phyloP scores from a whole-genome alignment of 2,888 invertebrate species.

The Ecdyonurus torrentis region DNA sequence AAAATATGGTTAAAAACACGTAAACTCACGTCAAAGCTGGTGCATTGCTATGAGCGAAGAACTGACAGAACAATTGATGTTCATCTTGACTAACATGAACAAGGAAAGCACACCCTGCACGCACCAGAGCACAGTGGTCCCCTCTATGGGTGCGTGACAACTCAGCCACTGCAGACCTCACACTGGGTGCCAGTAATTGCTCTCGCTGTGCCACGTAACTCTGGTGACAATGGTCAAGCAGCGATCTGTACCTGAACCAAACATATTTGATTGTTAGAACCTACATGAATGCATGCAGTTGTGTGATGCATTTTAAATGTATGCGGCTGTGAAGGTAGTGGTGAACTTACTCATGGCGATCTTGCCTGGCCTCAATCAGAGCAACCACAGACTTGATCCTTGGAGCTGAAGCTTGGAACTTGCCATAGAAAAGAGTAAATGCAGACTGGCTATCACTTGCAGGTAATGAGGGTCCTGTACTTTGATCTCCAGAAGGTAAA shows the following conservation, averaged over 20 bases:
- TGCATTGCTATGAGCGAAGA: constrained; percentile 47
- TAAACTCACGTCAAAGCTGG: constrained; percentile 41
- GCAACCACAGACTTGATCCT: constrained; percentile 66
- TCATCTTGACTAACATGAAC: constrained; percentile 93
- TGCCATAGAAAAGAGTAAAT: constrained; percentile 80
- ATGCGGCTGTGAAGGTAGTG: neutral
- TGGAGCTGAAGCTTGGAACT: constrained; percentile 83
- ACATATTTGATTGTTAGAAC: neutral
- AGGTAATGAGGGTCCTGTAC: constrained; percentile 39
- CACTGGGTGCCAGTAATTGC: constrained; percentile 35
- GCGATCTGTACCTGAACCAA: constrained; percentile 41
- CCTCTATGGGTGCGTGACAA: constrained; percentile 40
- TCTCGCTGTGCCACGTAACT: constrained; percentile 62
- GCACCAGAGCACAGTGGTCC: constrained; percentile 68
- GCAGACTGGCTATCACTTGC: constrained; percentile 14
- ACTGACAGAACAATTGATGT: constrained; percentile 76
- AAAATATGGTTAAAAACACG: too few species aligned
- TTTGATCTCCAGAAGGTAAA: constrained; percentile 24
- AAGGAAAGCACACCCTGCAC: constrained; percentile 77
- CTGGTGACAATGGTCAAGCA: constrained; percentile 64
- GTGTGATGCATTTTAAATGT: neutral
- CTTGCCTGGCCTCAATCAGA: constrained; percentile 62
- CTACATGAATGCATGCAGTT: neutral
- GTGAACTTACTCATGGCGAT: constrained; percentile 49
- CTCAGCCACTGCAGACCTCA: constrained; percentile 45